phyloP scores from a whole-genome alignment of 2,888 invertebrate genomes.

The Zaprionus obscuricornis region DNA sequence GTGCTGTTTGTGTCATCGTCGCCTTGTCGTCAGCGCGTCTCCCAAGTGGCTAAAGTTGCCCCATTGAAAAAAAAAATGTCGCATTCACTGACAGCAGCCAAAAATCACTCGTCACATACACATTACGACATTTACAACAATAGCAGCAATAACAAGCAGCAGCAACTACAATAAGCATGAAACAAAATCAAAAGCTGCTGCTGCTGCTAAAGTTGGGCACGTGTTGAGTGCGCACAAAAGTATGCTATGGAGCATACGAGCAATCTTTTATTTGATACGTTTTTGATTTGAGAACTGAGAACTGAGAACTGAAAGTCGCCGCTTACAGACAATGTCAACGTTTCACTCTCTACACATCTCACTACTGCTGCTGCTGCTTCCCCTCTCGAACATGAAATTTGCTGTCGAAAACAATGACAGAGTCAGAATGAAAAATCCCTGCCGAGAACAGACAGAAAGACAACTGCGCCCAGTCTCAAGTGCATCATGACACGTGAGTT shows the following conservation, averaged over 20 bases:
- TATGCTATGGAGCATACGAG: constrained; percentile 21
- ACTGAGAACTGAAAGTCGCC: constrained; percentile 49
- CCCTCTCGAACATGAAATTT: constrained; percentile 13
- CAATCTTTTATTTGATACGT: constrained; percentile 74
- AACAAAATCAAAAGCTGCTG: constrained; percentile 3
- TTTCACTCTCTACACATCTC: constrained; percentile 1
- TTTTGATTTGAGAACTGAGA: constrained; percentile 65
- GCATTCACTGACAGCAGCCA: constrained; percentile 9
- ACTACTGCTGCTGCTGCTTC: not conserved
- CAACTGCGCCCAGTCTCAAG: constrained; percentile 65
- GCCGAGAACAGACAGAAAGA: constrained; percentile 14
- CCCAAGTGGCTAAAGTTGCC: constrained; percentile 41
- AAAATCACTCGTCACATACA: constrained; percentile 25
- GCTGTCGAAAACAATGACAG: constrained; percentile 59
- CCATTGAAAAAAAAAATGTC: constrained; percentile 13
- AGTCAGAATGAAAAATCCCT: constrained; percentile 9
- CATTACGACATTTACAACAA: too few relatives aligned
- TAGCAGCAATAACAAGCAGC: too few relatives aligned
- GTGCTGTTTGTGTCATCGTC: constrained; percentile 38
- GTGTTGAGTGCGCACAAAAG: constrained; percentile 34
- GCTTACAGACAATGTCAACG: constrained; percentile 62
- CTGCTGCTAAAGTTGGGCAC: constrained; percentile 30
- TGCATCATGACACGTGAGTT: constrained; percentile 75
- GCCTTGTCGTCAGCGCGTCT: constrained; percentile 34
- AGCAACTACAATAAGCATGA: too few relatives aligned